These are phyloP conservation scores for Sphaeridia pumilis DNA, from an alignment of 2,888 invertebrate species.

Conservation along the genomic window DNA sequence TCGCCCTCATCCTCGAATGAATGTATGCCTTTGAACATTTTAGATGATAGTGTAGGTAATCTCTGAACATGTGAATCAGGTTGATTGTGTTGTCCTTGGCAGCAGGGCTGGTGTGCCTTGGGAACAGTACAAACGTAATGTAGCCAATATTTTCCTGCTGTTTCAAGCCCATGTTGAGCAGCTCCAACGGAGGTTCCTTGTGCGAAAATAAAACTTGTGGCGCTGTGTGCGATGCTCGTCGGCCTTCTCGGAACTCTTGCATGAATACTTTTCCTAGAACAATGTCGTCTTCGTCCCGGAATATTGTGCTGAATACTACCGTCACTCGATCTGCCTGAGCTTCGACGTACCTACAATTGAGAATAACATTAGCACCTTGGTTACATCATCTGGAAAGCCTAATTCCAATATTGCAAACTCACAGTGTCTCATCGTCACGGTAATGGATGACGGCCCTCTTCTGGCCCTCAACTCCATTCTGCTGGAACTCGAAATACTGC, in stretches of 20 bases:
- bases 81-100: constrained; percentile 97
- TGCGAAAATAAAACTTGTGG: constrained; percentile 76
- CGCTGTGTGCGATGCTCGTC: constrained; percentile 89
- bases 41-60: constrained; percentile 99
- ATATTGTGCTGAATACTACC: constrained; percentile 97
- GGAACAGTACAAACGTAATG: constrained; percentile 97
- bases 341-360: constrained; percentile 73
- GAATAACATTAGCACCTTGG: constrained; percentile 8
- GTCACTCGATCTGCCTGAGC: constrained; percentile 97
- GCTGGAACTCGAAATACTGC: constrained; percentile 97
- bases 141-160: constrained; percentile 97
- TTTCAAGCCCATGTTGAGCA: constrained; percentile 83
- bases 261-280: constrained; percentile 98
- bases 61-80: constrained; percentile 97
- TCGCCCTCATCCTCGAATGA: constrained; percentile 98
- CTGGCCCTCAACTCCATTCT: constrained; percentile 77
- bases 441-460: constrained; percentile 96
- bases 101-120: constrained; percentile 82
- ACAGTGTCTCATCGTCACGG: constrained; percentile 97
- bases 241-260: constrained; percentile 97
- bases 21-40: constrained; percentile 99
- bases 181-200: constrained; percentile 91
- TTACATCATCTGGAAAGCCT: too few species aligned
- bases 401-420: constrained; percentile 39
- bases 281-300: constrained; percentile 96